Conservation (phyloP, 2,888 invertebrate species). For the Leptopilina drosophilae region DNA sequence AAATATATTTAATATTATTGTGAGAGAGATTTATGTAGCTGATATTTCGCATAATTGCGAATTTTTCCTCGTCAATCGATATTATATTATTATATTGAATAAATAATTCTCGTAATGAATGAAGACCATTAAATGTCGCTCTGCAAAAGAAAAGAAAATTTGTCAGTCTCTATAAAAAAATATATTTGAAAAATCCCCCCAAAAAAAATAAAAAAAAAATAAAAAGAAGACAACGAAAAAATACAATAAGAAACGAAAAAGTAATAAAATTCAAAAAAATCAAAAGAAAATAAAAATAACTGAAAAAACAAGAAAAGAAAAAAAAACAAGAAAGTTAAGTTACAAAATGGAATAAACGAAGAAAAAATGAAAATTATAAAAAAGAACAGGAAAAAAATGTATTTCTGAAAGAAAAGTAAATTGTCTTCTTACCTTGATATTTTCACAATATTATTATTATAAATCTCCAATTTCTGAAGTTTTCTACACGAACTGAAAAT, state of each 20-base stretch:
- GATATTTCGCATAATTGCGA: conserved; percentile 80
- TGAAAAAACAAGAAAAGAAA: too few species aligned
- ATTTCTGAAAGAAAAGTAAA: too few species aligned
- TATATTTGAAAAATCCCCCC: too few species aligned
- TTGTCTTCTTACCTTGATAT: conserved; percentile 78
- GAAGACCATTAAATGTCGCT: conserved; percentile 73
- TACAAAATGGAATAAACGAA: too few species aligned
- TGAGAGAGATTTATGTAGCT: conserved; percentile 78
- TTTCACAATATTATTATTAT: conserved; percentile 81
- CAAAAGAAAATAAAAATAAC: not conserved
- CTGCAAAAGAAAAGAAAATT: conserved; percentile 64
- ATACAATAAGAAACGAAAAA: too few species aligned
- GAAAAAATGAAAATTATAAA: too few species aligned
- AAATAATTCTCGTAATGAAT: conserved; percentile 77
- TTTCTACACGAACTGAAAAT: conserved; percentile 78
- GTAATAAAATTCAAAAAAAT: too few species aligned
- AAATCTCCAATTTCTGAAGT: conserved; percentile 77
- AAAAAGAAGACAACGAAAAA: not conserved
- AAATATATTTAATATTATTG: conserved; percentile 77
- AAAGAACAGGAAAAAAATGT: too few species aligned
- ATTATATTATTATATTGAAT: conserved; percentile 78
- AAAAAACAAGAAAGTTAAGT: too few species aligned
- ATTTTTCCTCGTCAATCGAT: conserved; percentile 75
- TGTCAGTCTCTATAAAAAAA: not conserved
- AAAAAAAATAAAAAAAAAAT: not conserved